Conservation (phyloP, 2,888 invertebrate species). For the Mythimna vitellina region DNA sequence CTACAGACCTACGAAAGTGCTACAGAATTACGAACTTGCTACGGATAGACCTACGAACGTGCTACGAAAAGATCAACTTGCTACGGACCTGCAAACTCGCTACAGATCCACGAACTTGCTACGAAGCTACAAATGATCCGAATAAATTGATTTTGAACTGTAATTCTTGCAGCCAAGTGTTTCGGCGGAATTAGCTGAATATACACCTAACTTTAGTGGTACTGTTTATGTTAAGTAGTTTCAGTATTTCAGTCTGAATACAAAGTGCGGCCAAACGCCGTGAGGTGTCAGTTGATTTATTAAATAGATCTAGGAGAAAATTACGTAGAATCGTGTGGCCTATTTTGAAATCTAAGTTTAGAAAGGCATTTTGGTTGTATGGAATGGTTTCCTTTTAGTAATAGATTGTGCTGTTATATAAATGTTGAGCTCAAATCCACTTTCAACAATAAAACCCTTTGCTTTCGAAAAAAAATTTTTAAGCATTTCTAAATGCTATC, state of each 20-base stretch:
- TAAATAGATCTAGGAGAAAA: slow-evolving; percentile 5
- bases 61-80: slow-evolving; percentile 11
- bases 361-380: not conserved
- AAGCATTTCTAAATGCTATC: not conserved
- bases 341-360: not conserved
- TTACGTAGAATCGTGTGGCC: not conserved
- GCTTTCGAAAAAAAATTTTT: not conserved
- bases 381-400: too few species aligned
- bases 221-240: slow-evolving; percentile 40
- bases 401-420: not conserved
- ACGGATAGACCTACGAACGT: not conserved
- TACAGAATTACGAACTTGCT: not conserved
- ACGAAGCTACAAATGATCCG: slow-evolving; percentile 7
- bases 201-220: slow-evolving; percentile 17
- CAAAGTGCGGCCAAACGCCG: slow-evolving; percentile 16
- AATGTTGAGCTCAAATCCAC: not conserved
- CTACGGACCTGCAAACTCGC: slow-evolving; percentile 16
- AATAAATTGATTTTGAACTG: slow-evolving; percentile 47
- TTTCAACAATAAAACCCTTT: not conserved
- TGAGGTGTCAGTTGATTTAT: slow-evolving; percentile 1
- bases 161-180: slow-evolving; percentile 32
- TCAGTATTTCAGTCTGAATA: slow-evolving; percentile 45
- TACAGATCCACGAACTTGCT: slow-evolving; percentile 11
- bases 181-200: slow-evolving; percentile 34
- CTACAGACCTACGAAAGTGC: slow-evolving; percentile 3